phyloP scores from a whole-genome alignment of 2,113 vertebrate species.

The Pipa parva region DNA sequence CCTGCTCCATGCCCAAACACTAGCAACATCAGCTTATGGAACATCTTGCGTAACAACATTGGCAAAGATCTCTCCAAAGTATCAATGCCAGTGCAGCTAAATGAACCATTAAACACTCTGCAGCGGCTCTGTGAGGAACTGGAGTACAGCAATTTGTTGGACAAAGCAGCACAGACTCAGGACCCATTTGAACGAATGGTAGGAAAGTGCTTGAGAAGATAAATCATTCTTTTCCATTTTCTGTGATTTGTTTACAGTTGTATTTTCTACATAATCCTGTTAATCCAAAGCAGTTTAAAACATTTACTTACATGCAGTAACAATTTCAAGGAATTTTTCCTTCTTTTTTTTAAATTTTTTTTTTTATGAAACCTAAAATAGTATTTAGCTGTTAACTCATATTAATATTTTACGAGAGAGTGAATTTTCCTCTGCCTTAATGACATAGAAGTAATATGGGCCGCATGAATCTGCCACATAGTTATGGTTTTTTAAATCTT shows the following conservation, averaged over 20 bases:
- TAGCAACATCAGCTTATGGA: slow-evolving; percentile 90
- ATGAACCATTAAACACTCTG: slow-evolving; percentile 91
- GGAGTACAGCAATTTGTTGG: slow-evolving; percentile 92
- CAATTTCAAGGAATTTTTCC: too few relatives aligned
- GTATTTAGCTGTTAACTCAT: too few relatives aligned
- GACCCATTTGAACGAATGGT: slow-evolving; percentile 87
- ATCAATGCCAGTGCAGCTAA: slow-evolving; percentile 92
- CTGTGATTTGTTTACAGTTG: neutral
- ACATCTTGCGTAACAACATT: slow-evolving; percentile 94
- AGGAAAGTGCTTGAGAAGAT: too few relatives aligned
- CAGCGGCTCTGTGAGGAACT: slow-evolving; percentile 94
- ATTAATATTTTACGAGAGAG: too few relatives aligned
- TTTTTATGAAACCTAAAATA: too few relatives aligned
- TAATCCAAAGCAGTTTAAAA: too few relatives aligned
- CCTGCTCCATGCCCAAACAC: slow-evolving; percentile 78
- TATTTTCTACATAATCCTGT: neutral
- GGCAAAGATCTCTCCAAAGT: slow-evolving; percentile 97
- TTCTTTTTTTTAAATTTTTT: too few relatives aligned
- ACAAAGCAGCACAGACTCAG: slow-evolving; percentile 69
- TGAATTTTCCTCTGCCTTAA: too few relatives aligned
- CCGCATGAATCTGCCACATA: too few relatives aligned
- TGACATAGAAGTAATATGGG: too few relatives aligned
- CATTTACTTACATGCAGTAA: too few relatives aligned
- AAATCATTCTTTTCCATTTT: neutral
- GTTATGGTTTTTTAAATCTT: too few relatives aligned